Evolutionary conservation across 2,113 vertebrate species (phyloP).

Genomic region (Ailurus styani): DNA sequence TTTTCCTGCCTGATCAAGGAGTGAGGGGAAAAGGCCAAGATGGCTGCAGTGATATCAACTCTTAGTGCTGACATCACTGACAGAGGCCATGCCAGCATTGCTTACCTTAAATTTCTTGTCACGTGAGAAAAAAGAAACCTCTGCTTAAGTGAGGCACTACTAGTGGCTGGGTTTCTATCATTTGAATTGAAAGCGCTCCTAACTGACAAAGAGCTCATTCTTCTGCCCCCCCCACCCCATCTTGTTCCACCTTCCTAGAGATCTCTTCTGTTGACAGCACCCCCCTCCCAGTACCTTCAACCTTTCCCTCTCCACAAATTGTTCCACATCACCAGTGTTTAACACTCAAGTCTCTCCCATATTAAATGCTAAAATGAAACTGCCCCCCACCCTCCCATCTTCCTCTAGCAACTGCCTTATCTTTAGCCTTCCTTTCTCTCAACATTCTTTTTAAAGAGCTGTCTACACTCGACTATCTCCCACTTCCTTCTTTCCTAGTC

Average conservation of each 20-base stretch:
- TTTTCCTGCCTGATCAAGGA: background rate
- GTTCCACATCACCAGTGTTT: background rate
- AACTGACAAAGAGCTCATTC: background rate
- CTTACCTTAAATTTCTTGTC: background rate
- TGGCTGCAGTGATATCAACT: fast-evolving
- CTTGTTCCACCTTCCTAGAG: background rate
- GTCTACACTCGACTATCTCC: background rate
- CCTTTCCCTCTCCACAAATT: background rate
- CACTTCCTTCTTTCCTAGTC: background rate
- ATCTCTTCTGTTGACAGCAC: background rate
- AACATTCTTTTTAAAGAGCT: background rate
- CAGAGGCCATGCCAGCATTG: background rate
- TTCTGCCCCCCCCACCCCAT: too few species aligned
- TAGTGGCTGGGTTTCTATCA: background rate
- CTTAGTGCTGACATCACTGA: background rate
- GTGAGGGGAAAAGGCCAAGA: background rate
- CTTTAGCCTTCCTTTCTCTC: background rate
- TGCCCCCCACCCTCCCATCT: background rate
- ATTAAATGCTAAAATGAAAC: background rate
- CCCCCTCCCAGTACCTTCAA: background rate
- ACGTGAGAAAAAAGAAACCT: background rate
- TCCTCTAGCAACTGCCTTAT: background rate
- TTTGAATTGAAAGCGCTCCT: background rate
- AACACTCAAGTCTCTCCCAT: background rate
- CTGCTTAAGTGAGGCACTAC: background rate